Evolutionary conservation across 2,888 invertebrate species (phyloP).

Genomic region (Acronicta leporina): DNA sequence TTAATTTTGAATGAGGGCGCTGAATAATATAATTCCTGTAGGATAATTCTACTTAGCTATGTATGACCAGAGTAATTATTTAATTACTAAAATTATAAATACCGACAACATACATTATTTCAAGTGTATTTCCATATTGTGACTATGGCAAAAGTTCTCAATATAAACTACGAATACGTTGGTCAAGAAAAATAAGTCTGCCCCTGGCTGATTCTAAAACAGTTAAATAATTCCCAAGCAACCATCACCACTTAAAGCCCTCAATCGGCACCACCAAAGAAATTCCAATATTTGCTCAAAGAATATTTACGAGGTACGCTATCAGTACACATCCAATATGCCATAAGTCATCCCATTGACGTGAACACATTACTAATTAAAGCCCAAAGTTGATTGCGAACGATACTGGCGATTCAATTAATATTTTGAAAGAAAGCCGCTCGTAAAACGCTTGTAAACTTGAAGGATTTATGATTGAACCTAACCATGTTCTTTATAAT

Average conservation of each 20-base stretch:
- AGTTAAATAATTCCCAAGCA: not conserved
- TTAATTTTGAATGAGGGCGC: not conserved
- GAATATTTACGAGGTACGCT: conserved; percentile 51
- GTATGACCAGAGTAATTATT: not conserved
- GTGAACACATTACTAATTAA: conserved; percentile 77
- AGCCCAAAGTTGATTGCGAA: conserved; percentile 70
- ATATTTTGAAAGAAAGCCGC: conserved; percentile 65
- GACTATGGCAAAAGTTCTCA: too few relatives aligned
- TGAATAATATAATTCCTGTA: not conserved
- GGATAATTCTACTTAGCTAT: not conserved
- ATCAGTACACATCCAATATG: conserved; percentile 68
- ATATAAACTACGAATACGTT: too few relatives aligned
- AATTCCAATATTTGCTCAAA: conserved; percentile 57
- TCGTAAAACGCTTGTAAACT: conserved; percentile 66
- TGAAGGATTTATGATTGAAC: conserved; percentile 66
- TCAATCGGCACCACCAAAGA: conserved; percentile 43
- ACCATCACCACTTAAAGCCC: conserved; percentile 16
- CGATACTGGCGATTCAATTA: conserved; percentile 72
- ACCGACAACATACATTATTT: not conserved
- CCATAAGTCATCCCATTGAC: conserved; percentile 77
- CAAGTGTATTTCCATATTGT: too few relatives aligned
- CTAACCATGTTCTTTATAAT: conserved; percentile 40
- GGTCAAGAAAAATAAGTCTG: not conserved
- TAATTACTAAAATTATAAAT: too few relatives aligned
- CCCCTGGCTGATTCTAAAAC: not conserved